These are phyloP conservation scores for Drosophila anceps DNA, from an alignment of 2,888 invertebrate genomes.

Conservation along the genomic window DNA sequence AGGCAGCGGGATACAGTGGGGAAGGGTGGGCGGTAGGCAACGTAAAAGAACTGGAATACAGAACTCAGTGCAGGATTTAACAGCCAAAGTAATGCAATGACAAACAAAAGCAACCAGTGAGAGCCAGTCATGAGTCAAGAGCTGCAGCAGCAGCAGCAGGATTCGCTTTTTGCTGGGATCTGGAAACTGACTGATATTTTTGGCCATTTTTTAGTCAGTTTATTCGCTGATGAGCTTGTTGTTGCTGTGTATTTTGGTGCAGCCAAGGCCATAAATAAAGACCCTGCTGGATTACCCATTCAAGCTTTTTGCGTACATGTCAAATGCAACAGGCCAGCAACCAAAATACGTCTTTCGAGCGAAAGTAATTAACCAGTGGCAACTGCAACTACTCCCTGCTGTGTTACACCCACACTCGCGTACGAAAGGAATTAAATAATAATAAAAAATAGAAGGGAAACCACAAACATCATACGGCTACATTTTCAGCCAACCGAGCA, in stretches of 20 bases:
- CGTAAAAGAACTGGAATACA: constrained; percentile 45
- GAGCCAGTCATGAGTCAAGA: constrained; percentile 40
- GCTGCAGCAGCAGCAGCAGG: constrained; percentile 12
- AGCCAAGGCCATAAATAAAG: constrained; percentile 61
- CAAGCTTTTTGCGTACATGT: constrained; percentile 55
- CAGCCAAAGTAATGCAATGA: constrained; percentile 79
- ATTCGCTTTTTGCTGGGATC: constrained; percentile 16
- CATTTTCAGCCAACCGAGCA: constrained; percentile 25
- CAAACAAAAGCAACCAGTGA: constrained; percentile 72
- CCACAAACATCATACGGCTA: constrained; percentile 48
- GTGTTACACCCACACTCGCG: not conserved
- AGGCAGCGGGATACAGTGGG: not conserved
- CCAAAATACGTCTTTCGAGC: constrained; percentile 49
- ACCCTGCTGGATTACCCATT: constrained; percentile 61
- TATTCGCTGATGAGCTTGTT: constrained; percentile 21
- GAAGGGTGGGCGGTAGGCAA: not conserved
- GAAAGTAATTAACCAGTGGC: constrained; percentile 73
- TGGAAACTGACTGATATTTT: constrained; percentile 46
- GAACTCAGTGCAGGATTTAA: constrained; percentile 71
- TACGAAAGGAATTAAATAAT: constrained; percentile 16
- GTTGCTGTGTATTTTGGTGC: constrained; percentile 22
- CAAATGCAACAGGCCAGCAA: constrained; percentile 70
- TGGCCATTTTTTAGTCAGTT: constrained; percentile 63
- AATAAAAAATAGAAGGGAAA: constrained; percentile 20
- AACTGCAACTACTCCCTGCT: constrained; percentile 50